These are phyloP conservation scores for Sitta carolinensis DNA, from an alignment of 2,797 vertebrate species.

Conservation along the genomic window DNA sequence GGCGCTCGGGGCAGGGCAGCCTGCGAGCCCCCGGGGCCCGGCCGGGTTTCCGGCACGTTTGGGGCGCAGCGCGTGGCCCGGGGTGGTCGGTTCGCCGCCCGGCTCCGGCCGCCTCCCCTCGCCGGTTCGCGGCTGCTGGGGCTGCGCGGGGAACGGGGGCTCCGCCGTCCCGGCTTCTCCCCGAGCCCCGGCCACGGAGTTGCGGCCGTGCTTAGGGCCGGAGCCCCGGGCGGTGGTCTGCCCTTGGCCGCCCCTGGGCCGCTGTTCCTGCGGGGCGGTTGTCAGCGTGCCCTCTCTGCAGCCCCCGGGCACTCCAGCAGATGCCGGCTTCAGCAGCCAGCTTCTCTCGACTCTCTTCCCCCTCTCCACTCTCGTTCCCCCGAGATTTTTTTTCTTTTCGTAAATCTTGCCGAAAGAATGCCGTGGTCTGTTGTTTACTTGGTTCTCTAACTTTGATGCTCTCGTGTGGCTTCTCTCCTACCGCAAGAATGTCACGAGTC, in stretches of 20 bases:
- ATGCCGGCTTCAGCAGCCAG: background rate
- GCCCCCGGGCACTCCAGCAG: background rate
- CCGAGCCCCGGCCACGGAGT: accelerated
- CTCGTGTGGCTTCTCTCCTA: background rate
- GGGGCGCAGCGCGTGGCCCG: background rate
- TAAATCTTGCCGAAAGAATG: background rate
- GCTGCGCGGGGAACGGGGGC: background rate
- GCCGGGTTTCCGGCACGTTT: too few species aligned
- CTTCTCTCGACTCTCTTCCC: background rate
- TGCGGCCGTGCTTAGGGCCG: background rate
- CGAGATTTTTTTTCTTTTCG: background rate
- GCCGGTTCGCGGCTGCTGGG: accelerated
- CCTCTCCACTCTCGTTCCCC: background rate
- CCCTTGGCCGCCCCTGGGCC: background rate
- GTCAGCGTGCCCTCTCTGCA: too few species aligned
- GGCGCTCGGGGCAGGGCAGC: background rate
- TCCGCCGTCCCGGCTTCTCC: too few species aligned
- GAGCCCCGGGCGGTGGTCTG: background rate
- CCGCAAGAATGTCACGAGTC: background rate
- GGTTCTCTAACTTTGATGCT: background rate
- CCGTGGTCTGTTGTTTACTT: background rate
- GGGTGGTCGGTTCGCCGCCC: background rate
- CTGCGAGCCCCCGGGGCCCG: background rate
- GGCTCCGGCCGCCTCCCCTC: background rate
- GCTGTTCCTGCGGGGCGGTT: background rate